Evolutionary conservation across 2,113 vertebrate genomes (phyloP), one percentile per base, ranked within the genome.

Genomic region (Chaenogobius annularis): DNA sequence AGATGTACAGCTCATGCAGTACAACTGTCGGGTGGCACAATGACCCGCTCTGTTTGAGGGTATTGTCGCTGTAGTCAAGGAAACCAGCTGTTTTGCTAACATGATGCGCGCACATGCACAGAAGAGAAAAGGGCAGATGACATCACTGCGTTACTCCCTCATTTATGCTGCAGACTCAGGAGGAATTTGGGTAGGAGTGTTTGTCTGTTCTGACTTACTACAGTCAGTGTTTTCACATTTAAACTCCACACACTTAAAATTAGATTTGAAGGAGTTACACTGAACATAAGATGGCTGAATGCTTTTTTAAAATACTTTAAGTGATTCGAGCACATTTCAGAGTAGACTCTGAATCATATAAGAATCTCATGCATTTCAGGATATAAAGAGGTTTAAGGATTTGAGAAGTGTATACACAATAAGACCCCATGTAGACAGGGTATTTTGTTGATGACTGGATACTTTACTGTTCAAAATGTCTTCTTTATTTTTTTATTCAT

Each of bases 51-150:
- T 75, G 72, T 85, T 83, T 80, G 83, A 82, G 68, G 67, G 47
- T 69, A 88, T 88, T 91, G 88, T 86, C 69, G 19, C 68, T 79
- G 85, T 90, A 83, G 65, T 83, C 81, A 66, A 61, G 83, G 74
- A 67, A 85, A 91, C 91, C 48, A 71, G 73, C 73, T 90, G 85
- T 91, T 89, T 47, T 88, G 86, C 77, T 83, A 83, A 72, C 74
- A 81, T 69, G 48, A 78, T 68, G 43, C 17, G 37, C 72, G 17
- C 40, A 54, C 46, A 48, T 35, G n/a, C 22, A 20, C 61, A 37
- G 37, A 61, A 56, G 12, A 55, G 70, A 66, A 82, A 83, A 80
- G 70, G 68, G 66, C 23, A 66, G 75, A 85, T 90, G 83, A 90
- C 77, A 81, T 87, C 82, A 88, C 44, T 68, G 19, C 26, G 50